These are phyloP conservation scores for Ochotona princeps DNA, from an alignment of 2,113 vertebrate genomes.

Conservation along the genomic window DNA sequence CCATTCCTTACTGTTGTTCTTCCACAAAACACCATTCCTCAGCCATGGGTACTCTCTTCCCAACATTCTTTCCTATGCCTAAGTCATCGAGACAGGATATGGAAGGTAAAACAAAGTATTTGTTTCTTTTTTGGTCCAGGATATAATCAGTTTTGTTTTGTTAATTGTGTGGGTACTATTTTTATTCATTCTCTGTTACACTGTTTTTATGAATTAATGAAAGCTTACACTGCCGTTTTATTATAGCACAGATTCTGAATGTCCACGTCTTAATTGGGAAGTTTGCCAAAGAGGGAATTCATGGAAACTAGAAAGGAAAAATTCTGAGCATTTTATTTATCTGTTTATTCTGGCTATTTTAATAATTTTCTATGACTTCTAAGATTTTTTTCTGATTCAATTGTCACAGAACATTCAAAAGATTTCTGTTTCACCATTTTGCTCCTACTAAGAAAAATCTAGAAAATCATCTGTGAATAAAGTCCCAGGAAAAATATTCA, in stretches of 20 bases:
- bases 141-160: neutral
- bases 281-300: neutral
- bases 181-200: neutral
- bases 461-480: neutral
- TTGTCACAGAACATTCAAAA: neutral
- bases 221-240: neutral
- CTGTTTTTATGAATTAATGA: neutral
- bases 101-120: neutral
- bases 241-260: neutral
- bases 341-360: neutral
- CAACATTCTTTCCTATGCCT: neutral
- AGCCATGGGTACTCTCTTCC: neutral
- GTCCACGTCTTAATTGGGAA: neutral
- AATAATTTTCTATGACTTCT: neutral
- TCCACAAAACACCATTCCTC: neutral
- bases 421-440: neutral
- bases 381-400: neutral
- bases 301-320: neutral
- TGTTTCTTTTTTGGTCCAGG: neutral
- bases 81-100: neutral
- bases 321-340: neutral
- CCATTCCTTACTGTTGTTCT: neutral
- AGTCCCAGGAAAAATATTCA: neutral
- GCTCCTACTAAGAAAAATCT: neutral
- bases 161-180: neutral